phyloP scores from a whole-genome alignment of 1,140 invertebrate genomes.

The Littorina saxatilis region DNA sequence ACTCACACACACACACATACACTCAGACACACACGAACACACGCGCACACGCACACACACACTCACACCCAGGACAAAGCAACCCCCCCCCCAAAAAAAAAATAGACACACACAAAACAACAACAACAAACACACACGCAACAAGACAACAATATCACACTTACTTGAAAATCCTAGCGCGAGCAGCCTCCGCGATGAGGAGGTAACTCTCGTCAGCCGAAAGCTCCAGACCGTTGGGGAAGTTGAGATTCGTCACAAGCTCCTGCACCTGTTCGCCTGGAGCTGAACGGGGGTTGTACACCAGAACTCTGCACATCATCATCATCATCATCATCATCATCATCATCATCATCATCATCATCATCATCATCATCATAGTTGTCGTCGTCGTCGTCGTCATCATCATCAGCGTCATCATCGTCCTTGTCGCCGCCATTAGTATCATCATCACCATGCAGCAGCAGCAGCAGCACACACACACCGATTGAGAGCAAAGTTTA shows the following conservation, averaged over 20 bases:
- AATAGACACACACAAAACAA: no score
- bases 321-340: background rate
- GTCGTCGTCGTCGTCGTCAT: background rate
- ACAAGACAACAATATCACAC: no score
- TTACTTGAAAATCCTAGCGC: slow-evolving; percentile 57
- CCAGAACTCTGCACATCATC: slow-evolving; percentile 44
- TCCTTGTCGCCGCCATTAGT: background rate
- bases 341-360: background rate
- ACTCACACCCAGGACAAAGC: no score
- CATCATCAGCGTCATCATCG: background rate
- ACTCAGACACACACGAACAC: no score
- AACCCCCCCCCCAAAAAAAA: no score
- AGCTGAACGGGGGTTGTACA: slow-evolving; percentile 44
- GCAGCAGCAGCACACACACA: no score
- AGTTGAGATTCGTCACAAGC: slow-evolving; percentile 51
- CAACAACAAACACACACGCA: no score
- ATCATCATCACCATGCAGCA: background rate
- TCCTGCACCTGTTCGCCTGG: slow-evolving; percentile 45
- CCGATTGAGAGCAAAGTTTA: no score
- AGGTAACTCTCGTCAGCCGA: slow-evolving; percentile 53
- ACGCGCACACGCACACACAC: no score
- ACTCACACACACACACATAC: no score
- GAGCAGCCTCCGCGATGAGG: slow-evolving; percentile 55
- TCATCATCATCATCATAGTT: background rate
- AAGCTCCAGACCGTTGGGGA: slow-evolving; percentile 62